phyloP scores from a whole-genome alignment of 2,888 invertebrate genomes.

The Eilema caniola region DNA sequence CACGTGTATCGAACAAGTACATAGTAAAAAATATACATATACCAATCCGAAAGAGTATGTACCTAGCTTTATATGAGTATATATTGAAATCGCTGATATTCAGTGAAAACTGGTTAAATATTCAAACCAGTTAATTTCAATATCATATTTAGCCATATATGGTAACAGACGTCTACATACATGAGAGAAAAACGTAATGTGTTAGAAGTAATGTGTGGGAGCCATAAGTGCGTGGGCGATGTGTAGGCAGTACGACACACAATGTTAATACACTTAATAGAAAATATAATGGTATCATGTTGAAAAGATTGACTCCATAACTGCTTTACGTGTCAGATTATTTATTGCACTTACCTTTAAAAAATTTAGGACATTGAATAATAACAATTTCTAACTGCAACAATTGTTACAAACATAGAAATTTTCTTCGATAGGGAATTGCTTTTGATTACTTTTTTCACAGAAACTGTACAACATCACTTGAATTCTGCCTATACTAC shows the following conservation, averaged over 20 bases:
- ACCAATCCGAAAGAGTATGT: not conserved
- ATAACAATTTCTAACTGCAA: too few relatives aligned
- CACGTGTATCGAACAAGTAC: not conserved
- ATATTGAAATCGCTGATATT: too few relatives aligned
- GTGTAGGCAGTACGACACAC: slow-evolving; percentile 38
- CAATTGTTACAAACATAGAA: too few relatives aligned
- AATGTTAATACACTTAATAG: slow-evolving; percentile 30
- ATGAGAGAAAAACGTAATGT: slow-evolving; percentile 26
- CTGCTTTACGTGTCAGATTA: slow-evolving; percentile 2
- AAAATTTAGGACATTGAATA: too few relatives aligned
- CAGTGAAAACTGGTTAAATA: not conserved
- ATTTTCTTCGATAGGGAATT: too few relatives aligned
- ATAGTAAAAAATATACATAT: not conserved
- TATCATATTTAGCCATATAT: not conserved
- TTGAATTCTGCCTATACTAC: too few relatives aligned
- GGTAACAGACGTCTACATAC: not conserved
- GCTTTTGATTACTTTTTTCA: not conserved
- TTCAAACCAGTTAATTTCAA: not conserved
- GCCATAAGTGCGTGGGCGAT: slow-evolving; percentile 41
- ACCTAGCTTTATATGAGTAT: too few relatives aligned
- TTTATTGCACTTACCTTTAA: not conserved
- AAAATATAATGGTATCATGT: slow-evolving; percentile 26
- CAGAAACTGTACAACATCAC: not conserved
- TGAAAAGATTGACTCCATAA: slow-evolving; percentile 8
- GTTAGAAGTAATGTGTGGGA: slow-evolving; percentile 37